Percentiles rank a stretch among this genome's conserved stretches.
Evolutionary conservation across 2,797 vertebrate species (phyloP).

Genomic region (Sebastiscus albofasciatus): DNA sequence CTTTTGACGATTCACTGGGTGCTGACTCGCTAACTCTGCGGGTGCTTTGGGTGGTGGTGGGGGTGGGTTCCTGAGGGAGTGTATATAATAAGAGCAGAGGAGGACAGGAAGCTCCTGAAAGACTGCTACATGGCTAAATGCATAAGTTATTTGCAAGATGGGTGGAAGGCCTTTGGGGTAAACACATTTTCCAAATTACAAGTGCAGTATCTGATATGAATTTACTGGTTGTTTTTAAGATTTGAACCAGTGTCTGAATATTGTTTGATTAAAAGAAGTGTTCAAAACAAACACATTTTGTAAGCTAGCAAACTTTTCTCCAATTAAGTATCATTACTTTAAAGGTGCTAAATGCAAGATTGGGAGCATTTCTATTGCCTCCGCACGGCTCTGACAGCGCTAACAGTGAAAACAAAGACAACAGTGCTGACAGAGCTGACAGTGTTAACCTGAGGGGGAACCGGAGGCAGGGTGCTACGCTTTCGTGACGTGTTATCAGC

Average conservation of each 20-base stretch:
- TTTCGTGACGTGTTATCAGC: too few species aligned
- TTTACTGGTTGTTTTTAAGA: not conserved
- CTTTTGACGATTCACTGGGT: constrained; percentile 68
- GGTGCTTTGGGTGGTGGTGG: constrained; percentile 20
- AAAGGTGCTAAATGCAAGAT: too few species aligned
- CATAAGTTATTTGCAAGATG: constrained; percentile 37
- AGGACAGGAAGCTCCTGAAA: constrained; percentile 54
- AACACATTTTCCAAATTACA: constrained; percentile 13
- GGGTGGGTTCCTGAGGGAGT: constrained; percentile 6
- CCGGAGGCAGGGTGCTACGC: too few species aligned
- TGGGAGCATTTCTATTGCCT: too few species aligned
- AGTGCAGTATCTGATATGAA: not conserved
- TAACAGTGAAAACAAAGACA: too few species aligned
- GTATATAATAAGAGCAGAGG: constrained; percentile 44
- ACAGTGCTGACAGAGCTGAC: too few species aligned
- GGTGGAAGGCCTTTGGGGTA: constrained; percentile 17
- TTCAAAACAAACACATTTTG: not conserved
- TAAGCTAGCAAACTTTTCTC: not conserved
- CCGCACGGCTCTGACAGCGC: too few species aligned
- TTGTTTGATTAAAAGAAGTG: not conserved
- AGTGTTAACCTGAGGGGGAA: too few species aligned
- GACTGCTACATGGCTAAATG: constrained; percentile 40
- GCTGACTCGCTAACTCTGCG: constrained; percentile 50
- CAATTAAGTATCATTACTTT: too few species aligned
- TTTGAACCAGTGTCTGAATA: not conserved